Evolutionary conservation across 2,797 vertebrate species (phyloP), one percentile per base, ranked within the genome.

Genomic region (Caiman crocodilus): DNA sequence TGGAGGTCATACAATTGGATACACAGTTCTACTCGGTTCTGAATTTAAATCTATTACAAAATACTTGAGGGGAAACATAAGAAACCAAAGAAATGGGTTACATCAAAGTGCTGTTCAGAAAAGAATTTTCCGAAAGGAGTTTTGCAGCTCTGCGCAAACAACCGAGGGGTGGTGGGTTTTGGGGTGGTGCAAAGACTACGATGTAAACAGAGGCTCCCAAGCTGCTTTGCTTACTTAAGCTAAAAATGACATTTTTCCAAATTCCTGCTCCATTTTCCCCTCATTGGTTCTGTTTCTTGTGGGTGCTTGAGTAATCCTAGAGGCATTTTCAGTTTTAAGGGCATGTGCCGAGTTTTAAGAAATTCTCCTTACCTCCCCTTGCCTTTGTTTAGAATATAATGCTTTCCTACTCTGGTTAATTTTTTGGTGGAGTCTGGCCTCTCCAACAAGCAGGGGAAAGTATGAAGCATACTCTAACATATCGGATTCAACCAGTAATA

Each of bases 291-390:
- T 85, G 90, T 96, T 96, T 96, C 87, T 97, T 94, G 96, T 84
- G 90, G 89, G 92, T 95, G 88, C 67, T 87, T 93, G 94, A 94
- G 92, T 94, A 94, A 96, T 8, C 35, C 77, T 23, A 77, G 79
- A 96, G 85, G 89, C 79, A 94, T 93, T 89, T 67, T 25, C 83
- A 96, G 67, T 35, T 71, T 89, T 94, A 85, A 92, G 94, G 89
- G 91, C 91, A 93, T 97, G 92, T 95, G 95, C 95, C 94, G 93
- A 96, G 91, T 94, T 93, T 50, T 63, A 91, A 95, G 90, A 88
- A 90, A 92, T 87, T 84, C 77, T 81, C 84, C 84, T 69, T 75
- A n/a, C 0, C 5, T n/a, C 4, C n/a, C 76, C 74, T 26, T 4
- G 73, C 57, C 83, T 93, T 75, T 93, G 79, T 92, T 35, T 83